These are phyloP conservation scores for Heliconius aoede DNA, from an alignment of 2,888 invertebrate genomes.

Conservation along the genomic window DNA sequence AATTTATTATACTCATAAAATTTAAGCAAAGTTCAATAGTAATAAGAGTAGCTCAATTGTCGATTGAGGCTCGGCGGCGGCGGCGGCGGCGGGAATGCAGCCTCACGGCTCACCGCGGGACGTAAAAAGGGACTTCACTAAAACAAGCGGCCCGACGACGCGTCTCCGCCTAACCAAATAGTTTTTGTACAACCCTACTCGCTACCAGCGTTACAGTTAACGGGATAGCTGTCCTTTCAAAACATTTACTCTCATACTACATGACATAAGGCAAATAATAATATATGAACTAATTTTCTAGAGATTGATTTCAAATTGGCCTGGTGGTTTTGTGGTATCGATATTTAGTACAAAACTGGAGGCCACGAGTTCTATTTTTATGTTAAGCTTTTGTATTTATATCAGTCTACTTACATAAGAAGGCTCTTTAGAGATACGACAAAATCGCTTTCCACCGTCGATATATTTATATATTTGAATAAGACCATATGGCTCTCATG, in stretches of 20 bases:
- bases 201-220: slow-evolving; percentile 40
- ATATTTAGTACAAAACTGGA: neutral
- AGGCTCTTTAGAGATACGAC: too few species aligned
- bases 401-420: too few species aligned
- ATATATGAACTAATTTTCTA: neutral
- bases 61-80: slow-evolving; percentile 52
- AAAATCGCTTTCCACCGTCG: too few species aligned
- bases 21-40: slow-evolving; percentile 21
- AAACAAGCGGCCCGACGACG: slow-evolving; percentile 70
- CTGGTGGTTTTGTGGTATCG: neutral
- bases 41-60: slow-evolving; percentile 31
- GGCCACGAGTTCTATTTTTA: neutral
- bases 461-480: too few species aligned
- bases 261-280: neutral
- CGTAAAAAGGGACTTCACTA: slow-evolving; percentile 72
- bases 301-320: neutral
- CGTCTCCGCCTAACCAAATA: slow-evolving; percentile 67
- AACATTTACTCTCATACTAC: neutral
- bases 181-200: slow-evolving; percentile 50
- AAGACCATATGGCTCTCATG: too few species aligned
- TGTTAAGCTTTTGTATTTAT: too few species aligned
- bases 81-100: slow-evolving; percentile 71
- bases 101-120: slow-evolving; percentile 70
- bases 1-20: neutral
- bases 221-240: slow-evolving; percentile 21